phyloP scores from a whole-genome alignment of 2,888 invertebrate genomes.

The Myopa tessellatipennis region DNA sequence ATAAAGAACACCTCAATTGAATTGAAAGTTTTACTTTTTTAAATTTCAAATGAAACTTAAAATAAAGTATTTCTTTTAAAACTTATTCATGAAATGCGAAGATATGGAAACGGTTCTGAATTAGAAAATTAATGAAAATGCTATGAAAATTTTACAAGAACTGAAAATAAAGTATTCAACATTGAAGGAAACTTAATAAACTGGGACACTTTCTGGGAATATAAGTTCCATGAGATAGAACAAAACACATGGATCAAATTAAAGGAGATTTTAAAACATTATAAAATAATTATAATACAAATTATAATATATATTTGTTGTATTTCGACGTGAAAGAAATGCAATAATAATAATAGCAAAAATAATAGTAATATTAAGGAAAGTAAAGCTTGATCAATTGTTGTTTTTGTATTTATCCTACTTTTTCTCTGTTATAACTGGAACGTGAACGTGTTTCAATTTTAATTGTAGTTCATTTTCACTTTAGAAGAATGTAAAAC shows the following conservation, averaged over 20 bases:
- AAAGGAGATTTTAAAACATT: background rate
- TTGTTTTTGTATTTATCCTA: conserved; percentile 36
- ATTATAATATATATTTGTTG: background rate
- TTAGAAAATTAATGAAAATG: background rate
- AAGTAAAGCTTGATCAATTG: conserved; percentile 8
- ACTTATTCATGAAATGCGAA: too few relatives aligned
- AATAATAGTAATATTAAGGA: background rate
- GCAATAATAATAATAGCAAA: too few relatives aligned
- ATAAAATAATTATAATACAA: background rate
- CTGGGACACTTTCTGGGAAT: background rate
- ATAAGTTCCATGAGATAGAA: background rate
- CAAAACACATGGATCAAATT: background rate
- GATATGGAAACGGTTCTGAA: too few relatives aligned
- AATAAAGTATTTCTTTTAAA: too few relatives aligned
- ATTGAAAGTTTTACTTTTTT: too few relatives aligned
- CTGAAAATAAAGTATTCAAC: background rate
- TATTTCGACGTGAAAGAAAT: background rate
- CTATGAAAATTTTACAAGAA: background rate
- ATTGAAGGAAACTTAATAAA: background rate
- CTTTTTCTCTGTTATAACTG: conserved; percentile 15
- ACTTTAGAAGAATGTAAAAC: conserved; percentile 19
- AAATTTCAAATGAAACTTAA: too few relatives aligned
- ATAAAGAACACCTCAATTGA: too few relatives aligned
- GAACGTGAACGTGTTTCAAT: conserved; percentile 44
- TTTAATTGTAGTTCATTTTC: conserved; percentile 39